phyloP scores from a whole-genome alignment of 2,797 vertebrate genomes.

The Neosilurus hyrtlii region DNA sequence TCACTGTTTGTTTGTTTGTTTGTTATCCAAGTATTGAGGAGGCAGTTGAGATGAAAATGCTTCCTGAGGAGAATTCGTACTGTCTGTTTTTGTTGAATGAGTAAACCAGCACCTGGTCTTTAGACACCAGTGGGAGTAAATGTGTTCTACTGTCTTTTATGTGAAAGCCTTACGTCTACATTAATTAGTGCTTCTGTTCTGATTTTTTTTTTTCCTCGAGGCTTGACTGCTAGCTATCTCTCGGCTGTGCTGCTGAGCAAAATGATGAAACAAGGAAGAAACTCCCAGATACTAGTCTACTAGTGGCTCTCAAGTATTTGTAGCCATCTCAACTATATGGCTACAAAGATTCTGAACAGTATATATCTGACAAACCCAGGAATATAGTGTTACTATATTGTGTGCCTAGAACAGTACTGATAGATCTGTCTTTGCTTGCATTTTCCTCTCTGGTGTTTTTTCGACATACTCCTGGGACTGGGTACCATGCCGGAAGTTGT shows the following conservation, averaged over 20 bases:
- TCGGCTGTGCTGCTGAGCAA: not conserved
- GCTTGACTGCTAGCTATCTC: not conserved
- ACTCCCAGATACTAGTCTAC: not conserved
- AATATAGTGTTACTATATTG: not conserved
- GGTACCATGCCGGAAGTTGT: not conserved
- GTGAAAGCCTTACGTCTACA: constrained; percentile 14
- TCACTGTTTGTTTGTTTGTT: constrained; percentile 5
- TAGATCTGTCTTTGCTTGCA: not conserved
- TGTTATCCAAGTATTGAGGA: constrained; percentile 10
- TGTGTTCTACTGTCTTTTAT: constrained; percentile 5
- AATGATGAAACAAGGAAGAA: constrained; percentile 50
- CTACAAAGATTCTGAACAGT: not conserved
- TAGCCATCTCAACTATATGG: not conserved
- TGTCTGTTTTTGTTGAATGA: constrained; percentile 3
- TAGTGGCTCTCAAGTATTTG: too few relatives aligned
- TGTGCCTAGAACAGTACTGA: not conserved
- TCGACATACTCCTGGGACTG: not conserved
- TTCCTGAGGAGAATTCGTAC: constrained; percentile 17
- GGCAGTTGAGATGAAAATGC: constrained; percentile 14
- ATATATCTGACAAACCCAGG: not conserved
- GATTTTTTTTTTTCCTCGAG: constrained; percentile 18
- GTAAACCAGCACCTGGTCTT: constrained; percentile 30
- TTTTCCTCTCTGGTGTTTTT: not conserved
- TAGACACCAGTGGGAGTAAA: constrained; percentile 21
- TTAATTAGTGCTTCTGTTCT: not conserved